These are phyloP conservation scores for Ptyas mucosa DNA, from an alignment of 2,113 vertebrate species.

Conservation along the genomic window DNA sequence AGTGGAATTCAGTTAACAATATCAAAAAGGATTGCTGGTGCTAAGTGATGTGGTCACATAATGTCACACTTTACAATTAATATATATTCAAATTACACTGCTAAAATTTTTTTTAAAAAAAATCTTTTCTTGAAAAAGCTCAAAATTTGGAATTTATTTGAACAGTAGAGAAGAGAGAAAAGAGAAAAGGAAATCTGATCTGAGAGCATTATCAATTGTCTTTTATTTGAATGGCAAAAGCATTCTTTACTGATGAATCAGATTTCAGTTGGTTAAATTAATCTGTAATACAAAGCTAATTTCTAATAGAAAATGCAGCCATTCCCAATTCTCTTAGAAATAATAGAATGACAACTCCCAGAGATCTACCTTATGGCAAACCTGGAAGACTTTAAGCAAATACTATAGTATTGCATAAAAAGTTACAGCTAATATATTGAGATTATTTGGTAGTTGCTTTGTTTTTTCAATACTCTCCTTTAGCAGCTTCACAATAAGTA, in stretches of 20 bases:
- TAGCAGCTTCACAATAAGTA: constrained; percentile 23
- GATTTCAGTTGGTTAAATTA: not conserved
- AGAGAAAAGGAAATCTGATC: not conserved
- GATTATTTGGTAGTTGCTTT: not conserved
- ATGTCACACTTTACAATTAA: not conserved
- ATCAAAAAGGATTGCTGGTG: not conserved
- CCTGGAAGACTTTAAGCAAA: constrained; percentile 23
- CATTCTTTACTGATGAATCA: not conserved
- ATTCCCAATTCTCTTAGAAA: not conserved
- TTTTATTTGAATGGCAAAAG: not conserved
- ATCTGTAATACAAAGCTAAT: not conserved
- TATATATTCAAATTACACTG: not conserved
- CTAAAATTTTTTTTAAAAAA: not conserved
- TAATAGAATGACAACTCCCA: not conserved
- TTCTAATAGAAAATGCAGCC: not conserved
- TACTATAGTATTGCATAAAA: constrained; percentile 33
- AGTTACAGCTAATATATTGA: constrained; percentile 32
- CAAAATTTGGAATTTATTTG: not conserved
- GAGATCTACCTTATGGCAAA: constrained; percentile 14
- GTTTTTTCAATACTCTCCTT: not conserved
- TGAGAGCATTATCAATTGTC: not conserved
- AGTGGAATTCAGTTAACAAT: not conserved
- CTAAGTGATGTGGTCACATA: not conserved
- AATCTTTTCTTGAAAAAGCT: not conserved
- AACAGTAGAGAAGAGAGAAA: not conserved